These are phyloP conservation scores for Mormyrus hasselquistii DNA, from an alignment of 2,797 vertebrate genomes.

Conservation along the genomic window DNA sequence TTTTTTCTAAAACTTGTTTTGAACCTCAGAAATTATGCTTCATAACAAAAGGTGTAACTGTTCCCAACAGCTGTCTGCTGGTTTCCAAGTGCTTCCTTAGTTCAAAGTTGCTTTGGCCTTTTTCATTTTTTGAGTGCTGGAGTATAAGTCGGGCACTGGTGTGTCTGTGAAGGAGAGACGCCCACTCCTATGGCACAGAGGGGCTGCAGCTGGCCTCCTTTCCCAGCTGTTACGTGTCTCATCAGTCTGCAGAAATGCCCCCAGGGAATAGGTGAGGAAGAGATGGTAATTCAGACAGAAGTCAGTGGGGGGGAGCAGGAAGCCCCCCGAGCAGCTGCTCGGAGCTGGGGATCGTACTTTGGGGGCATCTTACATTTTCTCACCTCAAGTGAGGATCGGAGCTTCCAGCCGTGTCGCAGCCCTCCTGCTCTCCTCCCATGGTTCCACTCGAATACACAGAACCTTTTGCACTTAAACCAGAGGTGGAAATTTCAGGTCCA, in stretches of 20 bases:
- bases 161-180: slow-evolving; percentile 28
- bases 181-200: neutral
- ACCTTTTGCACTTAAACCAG: neutral
- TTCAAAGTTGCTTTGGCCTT: neutral
- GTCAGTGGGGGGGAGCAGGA: neutral
- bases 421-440: neutral
- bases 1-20: neutral
- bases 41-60: neutral
- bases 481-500: neutral
- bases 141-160: neutral
- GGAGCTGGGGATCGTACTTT: neutral
- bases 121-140: neutral
- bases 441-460: neutral
- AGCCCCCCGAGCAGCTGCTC: slow-evolving; percentile 2
- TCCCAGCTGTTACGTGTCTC: neutral
- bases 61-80: neutral
- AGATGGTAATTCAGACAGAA: neutral
- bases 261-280: neutral
- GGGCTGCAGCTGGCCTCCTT: neutral
- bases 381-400: neutral
- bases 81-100: neutral
- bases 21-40: neutral
- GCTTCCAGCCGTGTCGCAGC: neutral
- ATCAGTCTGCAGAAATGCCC: neutral
- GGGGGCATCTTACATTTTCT: neutral